Percentiles rank a stretch among this genome's conserved stretches.
Evolutionary conservation across 2,797 vertebrate genomes (phyloP).

Genomic region (Brachymystax lenok): DNA sequence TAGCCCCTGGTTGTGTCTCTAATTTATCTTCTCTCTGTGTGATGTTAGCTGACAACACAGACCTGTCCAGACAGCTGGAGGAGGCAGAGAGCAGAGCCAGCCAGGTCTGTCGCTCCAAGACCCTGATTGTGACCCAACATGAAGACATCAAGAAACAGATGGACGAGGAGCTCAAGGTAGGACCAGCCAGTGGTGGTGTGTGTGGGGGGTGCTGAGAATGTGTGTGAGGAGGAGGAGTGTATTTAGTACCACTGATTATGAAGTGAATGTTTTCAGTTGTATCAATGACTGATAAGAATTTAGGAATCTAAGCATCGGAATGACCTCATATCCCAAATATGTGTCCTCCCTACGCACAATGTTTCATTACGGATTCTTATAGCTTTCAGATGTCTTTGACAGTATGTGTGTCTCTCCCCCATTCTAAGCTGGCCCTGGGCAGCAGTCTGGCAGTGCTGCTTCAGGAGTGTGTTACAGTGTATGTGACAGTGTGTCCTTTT

Average conservation of each 20-base stretch:
- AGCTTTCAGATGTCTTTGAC: neutral
- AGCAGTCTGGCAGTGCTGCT: conserved; percentile 60
- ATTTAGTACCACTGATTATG: neutral
- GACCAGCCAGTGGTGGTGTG: conserved; percentile 26
- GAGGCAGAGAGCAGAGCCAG: conserved; percentile 72
- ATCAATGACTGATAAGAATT: neutral
- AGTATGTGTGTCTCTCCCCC: neutral
- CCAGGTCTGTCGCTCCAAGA: conserved; percentile 73
- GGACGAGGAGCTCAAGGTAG: conserved; percentile 83
- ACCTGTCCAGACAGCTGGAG: conserved; percentile 75
- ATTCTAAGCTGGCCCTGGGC: conserved; percentile 68
- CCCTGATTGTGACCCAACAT: conserved; percentile 68
- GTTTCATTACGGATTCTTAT: neutral
- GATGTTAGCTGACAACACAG: conserved; percentile 76
- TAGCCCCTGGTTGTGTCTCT: too few species aligned
- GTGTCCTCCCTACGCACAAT: neutral
- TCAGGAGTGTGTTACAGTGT: conserved; percentile 65
- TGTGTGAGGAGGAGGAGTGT: neutral
- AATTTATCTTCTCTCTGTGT: conserved; percentile 9
- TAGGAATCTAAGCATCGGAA: neutral
- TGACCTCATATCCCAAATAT: neutral
- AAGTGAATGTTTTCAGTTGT: conserved; percentile 4
- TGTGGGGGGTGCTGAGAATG: conserved; percentile 13
- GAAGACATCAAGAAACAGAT: conserved; percentile 81
- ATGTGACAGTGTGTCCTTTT: neutral